These are phyloP conservation scores for Gastrophysa polygoni DNA, from an alignment of 2,888 invertebrate species.

Conservation along the genomic window DNA sequence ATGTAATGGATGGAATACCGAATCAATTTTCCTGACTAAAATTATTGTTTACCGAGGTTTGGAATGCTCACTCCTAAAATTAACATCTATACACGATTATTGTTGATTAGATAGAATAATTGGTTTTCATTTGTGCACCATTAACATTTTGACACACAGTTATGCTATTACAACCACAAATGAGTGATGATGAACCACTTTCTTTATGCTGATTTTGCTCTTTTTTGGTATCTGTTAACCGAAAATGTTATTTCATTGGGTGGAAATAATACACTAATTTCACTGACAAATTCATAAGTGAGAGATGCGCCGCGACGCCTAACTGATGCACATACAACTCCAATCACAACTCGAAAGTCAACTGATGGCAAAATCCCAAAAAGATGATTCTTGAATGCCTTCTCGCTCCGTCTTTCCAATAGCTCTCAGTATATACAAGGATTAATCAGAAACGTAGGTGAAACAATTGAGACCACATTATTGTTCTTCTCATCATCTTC, in stretches of 20 bases:
- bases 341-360: conserved; percentile 11
- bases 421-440: background rate
- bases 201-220: no score
- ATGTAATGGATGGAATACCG: background rate
- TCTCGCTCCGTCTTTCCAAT: conserved; percentile 22
- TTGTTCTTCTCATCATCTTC: no score
- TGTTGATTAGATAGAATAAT: background rate
- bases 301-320: conserved; percentile 21
- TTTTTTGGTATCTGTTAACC: no score
- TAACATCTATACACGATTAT: background rate
- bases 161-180: no score
- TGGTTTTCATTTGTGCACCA: background rate
- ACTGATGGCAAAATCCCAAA: conserved; percentile 23
- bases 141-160: background rate
- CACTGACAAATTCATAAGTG: background rate
- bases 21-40: background rate
- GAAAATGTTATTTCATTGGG: no score
- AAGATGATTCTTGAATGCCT: conserved; percentile 18
- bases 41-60: background rate
- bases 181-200: no score
- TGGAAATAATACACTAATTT: background rate
- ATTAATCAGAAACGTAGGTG: background rate
- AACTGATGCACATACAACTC: background rate
- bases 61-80: background rate
- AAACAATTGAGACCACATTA: no score